Evolutionary conservation across 2,113 vertebrate genomes (phyloP).

Genomic region (Pelusios castaneus): DNA sequence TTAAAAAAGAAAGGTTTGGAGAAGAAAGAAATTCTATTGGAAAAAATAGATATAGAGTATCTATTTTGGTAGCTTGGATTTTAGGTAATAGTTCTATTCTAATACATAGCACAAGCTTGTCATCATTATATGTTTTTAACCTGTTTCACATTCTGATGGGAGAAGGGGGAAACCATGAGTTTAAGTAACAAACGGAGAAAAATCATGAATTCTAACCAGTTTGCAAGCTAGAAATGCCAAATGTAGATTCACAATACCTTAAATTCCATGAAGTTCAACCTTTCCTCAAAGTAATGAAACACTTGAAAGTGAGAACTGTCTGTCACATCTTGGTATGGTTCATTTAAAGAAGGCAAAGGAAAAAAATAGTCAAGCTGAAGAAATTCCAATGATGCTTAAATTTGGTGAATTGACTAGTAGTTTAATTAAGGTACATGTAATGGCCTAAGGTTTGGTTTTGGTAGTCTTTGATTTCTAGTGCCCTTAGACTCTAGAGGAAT

Average conservation of each 20-base stretch:
- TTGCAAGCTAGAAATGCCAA: slow-evolving; percentile 44
- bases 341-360: slow-evolving; percentile 31
- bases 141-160: background rate
- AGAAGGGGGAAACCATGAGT: background rate
- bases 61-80: background rate
- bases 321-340: slow-evolving; percentile 24
- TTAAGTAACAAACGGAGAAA: background rate
- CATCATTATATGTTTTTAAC: slow-evolving; percentile 20
- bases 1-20: background rate
- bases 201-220: background rate
- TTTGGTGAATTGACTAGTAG: background rate
- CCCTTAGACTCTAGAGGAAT: too few relatives aligned
- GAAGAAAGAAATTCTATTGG: background rate
- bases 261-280: slow-evolving; percentile 15
- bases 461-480: background rate
- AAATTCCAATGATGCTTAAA: background rate
- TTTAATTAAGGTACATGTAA: background rate
- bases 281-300: slow-evolving; percentile 18
- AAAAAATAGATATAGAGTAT: background rate
- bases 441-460: background rate
- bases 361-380: background rate
- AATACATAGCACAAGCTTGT: slow-evolving; percentile 3
- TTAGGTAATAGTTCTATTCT: background rate
- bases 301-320: background rate
- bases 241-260: slow-evolving; percentile 35